Evolutionary conservation across 2,888 invertebrate species (phyloP).

Genomic region (Caenorhabditis virilis): DNA sequence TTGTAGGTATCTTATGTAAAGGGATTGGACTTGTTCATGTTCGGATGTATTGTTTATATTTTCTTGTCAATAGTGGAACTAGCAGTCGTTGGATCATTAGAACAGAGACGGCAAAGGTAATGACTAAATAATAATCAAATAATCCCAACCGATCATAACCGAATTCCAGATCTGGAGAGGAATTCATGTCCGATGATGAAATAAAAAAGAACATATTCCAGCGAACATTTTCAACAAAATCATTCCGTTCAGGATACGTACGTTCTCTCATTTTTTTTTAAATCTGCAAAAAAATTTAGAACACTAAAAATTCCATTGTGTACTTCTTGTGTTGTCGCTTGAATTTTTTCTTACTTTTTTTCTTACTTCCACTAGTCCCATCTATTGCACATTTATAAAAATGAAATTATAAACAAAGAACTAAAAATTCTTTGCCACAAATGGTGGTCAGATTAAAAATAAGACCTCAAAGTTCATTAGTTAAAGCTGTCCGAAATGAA

Average conservation of each 20-base stretch:
- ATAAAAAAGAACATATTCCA: conserved; percentile 51
- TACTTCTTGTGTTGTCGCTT: too few relatives aligned
- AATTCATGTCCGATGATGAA: conserved; percentile 55
- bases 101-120: conserved; percentile 26
- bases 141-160: too few relatives aligned
- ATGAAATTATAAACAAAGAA: too few relatives aligned
- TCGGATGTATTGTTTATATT: conserved; percentile 65
- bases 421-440: too few relatives aligned
- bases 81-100: conserved; percentile 48
- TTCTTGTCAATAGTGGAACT: conserved; percentile 62
- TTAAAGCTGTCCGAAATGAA: conserved; percentile 4
- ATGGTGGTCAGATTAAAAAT: too few relatives aligned
- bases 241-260: conserved; percentile 48
- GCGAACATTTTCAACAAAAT: conserved; percentile 53
- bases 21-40: conserved; percentile 67
- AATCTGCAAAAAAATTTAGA: too few relatives aligned
- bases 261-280: too few relatives aligned
- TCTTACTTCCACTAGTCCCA: too few relatives aligned
- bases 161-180: conserved; percentile 26
- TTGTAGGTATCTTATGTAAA: conserved; percentile 66
- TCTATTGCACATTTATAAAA: too few relatives aligned
- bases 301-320: too few relatives aligned
- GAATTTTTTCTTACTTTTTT: too few relatives aligned
- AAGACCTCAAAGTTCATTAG: conserved; percentile 6
- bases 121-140: neutral